Evolutionary conservation across 2,888 invertebrate species (phyloP), one percentile per base, ranked within the genome.

Genomic region (Ormia ochracea): DNA sequence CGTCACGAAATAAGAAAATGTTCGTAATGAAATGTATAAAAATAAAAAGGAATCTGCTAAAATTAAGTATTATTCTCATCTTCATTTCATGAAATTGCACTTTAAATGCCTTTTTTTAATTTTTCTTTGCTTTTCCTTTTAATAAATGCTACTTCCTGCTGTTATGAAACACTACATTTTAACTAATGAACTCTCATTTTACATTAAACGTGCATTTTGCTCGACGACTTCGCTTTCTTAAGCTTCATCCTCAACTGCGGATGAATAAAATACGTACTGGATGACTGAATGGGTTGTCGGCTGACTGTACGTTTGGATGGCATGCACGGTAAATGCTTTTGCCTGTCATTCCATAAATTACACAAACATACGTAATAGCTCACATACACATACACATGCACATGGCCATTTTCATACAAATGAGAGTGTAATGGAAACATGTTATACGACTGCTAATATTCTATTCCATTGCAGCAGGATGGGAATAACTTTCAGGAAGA

Each of bases 61-160:
- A 76, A 63, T 72, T 76, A 72, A 80, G 68, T 76, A 80, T 76
- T 68, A 56, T 68, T 63, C 72, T 72, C 61, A 76, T 72, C 76
- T 80, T 76, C 54, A 76, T 80, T 80, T 80, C 23, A 66, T 50
- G 56, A 80, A 80, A 80, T 80, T 80, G 76, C 76, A 80, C 72
- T 80, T 80, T 76, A 80, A 80, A 80, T 76, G 76, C 76, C 72
- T 72, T 75, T 66, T 68, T 65, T 28, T 31, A 50, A 65, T 56
- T 70, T 48, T 50, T 19, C 50, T 50, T 36, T 17, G 45, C 36
- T 26, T 50, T 72, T 19, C 63, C 59, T 73, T 66, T 28, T 12
- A 72, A 56, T 80, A 80, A 80, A 80, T 68, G 80, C 66, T 76
- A 72, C 76, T 80, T 80, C 80, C 80, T 80, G 80, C 72, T 72